Conservation (phyloP, 2,113 vertebrate species). For the Thoracochromis brauschi region DNA sequence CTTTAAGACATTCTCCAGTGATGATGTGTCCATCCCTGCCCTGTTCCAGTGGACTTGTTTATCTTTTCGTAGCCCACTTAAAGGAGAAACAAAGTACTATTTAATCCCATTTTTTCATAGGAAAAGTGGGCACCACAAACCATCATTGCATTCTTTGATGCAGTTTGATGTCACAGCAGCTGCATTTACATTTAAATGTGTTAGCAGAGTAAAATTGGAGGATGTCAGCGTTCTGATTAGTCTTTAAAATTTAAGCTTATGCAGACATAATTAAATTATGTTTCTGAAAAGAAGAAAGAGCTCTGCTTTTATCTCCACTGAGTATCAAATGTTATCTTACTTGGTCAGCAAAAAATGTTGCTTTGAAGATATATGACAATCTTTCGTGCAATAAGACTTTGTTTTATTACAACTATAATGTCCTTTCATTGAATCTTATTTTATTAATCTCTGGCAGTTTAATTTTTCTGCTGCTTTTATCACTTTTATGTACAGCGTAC, state of each 20-base stretch:
- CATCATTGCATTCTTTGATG: background rate
- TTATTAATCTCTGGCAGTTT: background rate
- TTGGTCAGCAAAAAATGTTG: background rate
- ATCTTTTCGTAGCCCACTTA: background rate
- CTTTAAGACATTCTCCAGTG: background rate
- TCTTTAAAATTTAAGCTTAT: background rate
- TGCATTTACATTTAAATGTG: background rate
- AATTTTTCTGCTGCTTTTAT: background rate
- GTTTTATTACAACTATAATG: background rate
- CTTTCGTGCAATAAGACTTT: background rate
- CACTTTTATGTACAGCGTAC: background rate
- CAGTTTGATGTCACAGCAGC: background rate
- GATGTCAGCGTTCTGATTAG: background rate
- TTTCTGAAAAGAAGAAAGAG: background rate
- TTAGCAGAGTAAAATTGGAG: background rate
- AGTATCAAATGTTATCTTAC: background rate
- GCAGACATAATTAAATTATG: background rate
- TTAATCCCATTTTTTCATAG: background rate
- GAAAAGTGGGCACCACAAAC: background rate
- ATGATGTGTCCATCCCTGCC: background rate
- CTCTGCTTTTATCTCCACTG: background rate
- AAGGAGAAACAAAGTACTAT: background rate
- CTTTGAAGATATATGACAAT: background rate
- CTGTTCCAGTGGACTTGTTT: background rate
- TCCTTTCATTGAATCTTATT: background rate